Percentiles rank a stretch among this genome's conserved stretches.
phyloP scores from a whole-genome alignment of 2,797 vertebrate genomes.

The Anabacerthia variegaticeps region DNA sequence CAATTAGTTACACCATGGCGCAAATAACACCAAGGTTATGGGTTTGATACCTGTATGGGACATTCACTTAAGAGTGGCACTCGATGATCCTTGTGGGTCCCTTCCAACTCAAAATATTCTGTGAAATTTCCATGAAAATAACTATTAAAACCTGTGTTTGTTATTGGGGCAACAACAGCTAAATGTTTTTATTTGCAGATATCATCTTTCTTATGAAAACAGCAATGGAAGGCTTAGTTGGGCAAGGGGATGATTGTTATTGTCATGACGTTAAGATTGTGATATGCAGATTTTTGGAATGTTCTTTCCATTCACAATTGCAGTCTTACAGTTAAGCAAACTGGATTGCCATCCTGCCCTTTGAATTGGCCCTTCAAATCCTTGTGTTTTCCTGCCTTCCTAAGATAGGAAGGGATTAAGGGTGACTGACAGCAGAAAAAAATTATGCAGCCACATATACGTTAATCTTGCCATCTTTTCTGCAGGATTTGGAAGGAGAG shows the following conservation, averaged over 20 bases:
- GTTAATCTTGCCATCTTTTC: constrained; percentile 59
- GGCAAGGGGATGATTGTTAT: not conserved
- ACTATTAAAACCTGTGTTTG: not conserved
- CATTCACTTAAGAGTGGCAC: not conserved
- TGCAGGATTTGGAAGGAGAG: constrained; percentile 29
- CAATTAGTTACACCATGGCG: not conserved
- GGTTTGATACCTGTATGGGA: no score
- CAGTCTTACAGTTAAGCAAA: constrained; percentile 34
- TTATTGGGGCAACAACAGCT: not conserved
- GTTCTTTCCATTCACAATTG: not conserved
- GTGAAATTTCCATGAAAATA: not conserved
- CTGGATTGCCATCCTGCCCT: not conserved
- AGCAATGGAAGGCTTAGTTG: not conserved
- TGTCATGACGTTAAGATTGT: not conserved
- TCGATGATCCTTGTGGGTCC: not conserved
- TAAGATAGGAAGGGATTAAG: constrained; percentile 55
- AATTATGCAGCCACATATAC: constrained; percentile 31
- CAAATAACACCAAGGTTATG: not conserved
- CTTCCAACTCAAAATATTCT: not conserved
- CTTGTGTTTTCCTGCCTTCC: constrained; percentile 34
- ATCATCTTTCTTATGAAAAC: not conserved
- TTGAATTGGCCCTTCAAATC: constrained; percentile 40
- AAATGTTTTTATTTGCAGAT: not conserved
- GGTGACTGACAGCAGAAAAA: constrained; percentile 48
- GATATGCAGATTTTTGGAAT: not conserved